Evolutionary conservation across 1,140 invertebrate species (phyloP).

Genomic region (Drosophila tropicalis): DNA sequence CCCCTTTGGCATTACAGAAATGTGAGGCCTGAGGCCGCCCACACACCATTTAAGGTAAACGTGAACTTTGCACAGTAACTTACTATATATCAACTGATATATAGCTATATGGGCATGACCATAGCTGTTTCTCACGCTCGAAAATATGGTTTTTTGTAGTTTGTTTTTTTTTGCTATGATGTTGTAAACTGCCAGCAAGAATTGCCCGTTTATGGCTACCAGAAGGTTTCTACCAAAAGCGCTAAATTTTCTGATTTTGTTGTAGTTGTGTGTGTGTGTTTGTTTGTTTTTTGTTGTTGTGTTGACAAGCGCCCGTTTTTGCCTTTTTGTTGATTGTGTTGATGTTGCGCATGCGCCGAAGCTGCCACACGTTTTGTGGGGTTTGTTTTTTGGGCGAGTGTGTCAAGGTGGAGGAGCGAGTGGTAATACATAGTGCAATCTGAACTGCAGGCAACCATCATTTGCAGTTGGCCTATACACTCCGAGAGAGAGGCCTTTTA

Average conservation of each 20-base stretch:
- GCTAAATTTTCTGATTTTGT: slow-evolving; percentile 28
- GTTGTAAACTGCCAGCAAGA: slow-evolving; percentile 67
- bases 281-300: slow-evolving; percentile 20
- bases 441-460: slow-evolving; percentile 41
- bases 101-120: slow-evolving; percentile 40
- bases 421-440: slow-evolving; percentile 35
- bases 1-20: slow-evolving; percentile 40
- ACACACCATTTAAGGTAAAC: slow-evolving; percentile 49
- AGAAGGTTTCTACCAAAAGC: slow-evolving; percentile 61
- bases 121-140: slow-evolving; percentile 76
- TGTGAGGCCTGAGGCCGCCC: slow-evolving; percentile 38
- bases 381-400: slow-evolving; percentile 52
- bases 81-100: slow-evolving; percentile 23
- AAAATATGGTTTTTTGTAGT: slow-evolving; percentile 63
- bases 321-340: slow-evolving; percentile 39
- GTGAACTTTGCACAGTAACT: slow-evolving; percentile 59
- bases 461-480: slow-evolving; percentile 17
- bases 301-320: slow-evolving; percentile 51
- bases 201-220: slow-evolving; percentile 71
- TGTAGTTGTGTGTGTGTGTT: too few relatives aligned
- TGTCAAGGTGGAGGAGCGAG: slow-evolving; percentile 60
- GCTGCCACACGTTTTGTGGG: slow-evolving; percentile 66
- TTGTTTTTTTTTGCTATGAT: slow-evolving; percentile 14
- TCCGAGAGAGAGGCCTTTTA: slow-evolving; percentile 59
- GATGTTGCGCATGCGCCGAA: slow-evolving; percentile 43